Conservation (phyloP, 2,113 vertebrate species). For the Dasyurus viverrinus region DNA sequence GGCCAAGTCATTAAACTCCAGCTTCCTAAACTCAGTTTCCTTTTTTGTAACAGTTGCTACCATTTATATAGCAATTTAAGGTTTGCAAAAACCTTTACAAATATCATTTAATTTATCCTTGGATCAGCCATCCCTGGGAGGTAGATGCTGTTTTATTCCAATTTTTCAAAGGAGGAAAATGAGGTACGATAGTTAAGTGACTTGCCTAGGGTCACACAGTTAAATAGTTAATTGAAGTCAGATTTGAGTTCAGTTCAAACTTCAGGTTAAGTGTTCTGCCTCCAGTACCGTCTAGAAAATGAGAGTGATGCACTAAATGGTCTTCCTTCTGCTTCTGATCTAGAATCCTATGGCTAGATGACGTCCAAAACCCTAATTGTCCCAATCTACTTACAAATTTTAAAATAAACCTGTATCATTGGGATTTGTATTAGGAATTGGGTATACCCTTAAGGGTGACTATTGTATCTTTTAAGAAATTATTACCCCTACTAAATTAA, state of each 20-base stretch:
- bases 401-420: background rate
- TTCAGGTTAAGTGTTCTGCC: background rate
- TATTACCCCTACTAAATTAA: background rate
- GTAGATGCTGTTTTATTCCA: background rate
- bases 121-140: background rate
- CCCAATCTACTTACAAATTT: background rate
- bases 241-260: background rate
- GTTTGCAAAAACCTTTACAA: background rate
- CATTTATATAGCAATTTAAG: background rate
- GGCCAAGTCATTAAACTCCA: background rate
- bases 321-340: background rate
- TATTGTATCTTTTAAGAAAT: too few species aligned
- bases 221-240: background rate
- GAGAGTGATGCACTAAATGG: background rate
- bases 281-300: background rate
- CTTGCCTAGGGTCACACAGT: background rate
- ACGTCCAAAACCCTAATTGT: background rate
- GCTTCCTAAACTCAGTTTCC: background rate
- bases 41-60: background rate
- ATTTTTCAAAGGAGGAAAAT: background rate
- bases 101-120: background rate
- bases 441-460: too few species aligned
- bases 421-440: background rate
- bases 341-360: background rate
- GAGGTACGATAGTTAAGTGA: background rate